These are phyloP conservation scores for Mimas tiliae DNA, from an alignment of 2,888 invertebrate species.

Conservation along the genomic window DNA sequence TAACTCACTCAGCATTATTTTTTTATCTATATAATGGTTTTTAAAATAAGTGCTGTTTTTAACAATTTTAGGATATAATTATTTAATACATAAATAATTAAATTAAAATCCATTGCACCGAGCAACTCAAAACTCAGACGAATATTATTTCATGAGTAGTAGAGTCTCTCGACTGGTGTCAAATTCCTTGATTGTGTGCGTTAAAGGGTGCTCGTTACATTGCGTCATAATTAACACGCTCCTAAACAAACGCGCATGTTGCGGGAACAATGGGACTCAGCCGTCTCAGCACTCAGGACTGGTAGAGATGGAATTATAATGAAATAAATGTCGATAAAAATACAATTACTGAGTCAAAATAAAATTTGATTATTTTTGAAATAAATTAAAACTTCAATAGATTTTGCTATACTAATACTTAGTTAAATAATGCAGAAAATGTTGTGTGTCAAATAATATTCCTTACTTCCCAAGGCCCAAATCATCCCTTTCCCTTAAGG, in stretches of 20 bases:
- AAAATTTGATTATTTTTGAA: too few species aligned
- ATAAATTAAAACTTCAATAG: too few species aligned
- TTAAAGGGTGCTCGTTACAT: conserved; percentile 22
- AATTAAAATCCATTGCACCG: not conserved
- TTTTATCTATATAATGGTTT: too few species aligned
- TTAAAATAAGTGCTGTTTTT: too few species aligned
- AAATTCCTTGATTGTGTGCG: conserved; percentile 25
- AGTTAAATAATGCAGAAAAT: too few species aligned
- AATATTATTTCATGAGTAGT: not conserved
- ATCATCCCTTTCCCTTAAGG: too few species aligned
- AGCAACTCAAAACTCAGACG: not conserved
- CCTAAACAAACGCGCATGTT: conserved; percentile 45
- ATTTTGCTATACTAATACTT: too few species aligned
- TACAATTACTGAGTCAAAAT: not conserved
- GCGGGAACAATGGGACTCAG: conserved; percentile 25
- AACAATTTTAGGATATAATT: too few species aligned
- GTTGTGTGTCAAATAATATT: too few species aligned
- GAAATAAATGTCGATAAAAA: not conserved
- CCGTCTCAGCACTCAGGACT: conserved; percentile 3
- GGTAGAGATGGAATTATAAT: not conserved
- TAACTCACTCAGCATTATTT: too few species aligned
- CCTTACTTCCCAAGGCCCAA: too few species aligned
- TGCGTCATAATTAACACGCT: conserved; percentile 45
- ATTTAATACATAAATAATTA: too few species aligned
- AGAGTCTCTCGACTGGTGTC: conserved; percentile 21